Conservation (phyloP, 1,140 invertebrate species). For the Drosophila bipectinata region DNA sequence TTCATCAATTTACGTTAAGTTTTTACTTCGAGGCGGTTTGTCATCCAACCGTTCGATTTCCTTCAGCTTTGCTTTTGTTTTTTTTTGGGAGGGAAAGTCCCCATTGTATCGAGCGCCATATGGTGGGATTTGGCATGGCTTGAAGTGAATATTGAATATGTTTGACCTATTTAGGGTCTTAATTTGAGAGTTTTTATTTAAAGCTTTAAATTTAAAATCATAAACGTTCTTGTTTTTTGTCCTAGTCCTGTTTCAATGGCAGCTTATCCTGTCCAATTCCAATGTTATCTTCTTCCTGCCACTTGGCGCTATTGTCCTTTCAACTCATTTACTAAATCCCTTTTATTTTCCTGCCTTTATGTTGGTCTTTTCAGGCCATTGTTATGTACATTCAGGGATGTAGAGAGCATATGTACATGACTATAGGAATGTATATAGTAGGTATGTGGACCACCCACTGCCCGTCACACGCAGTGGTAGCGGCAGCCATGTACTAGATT, state of each 20-base stretch:
- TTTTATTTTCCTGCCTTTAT: neutral
- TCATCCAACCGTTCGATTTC: slow-evolving; percentile 31
- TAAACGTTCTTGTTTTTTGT: too few relatives aligned
- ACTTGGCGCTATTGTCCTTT: slow-evolving; percentile 15
- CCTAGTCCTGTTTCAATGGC: slow-evolving; percentile 9
- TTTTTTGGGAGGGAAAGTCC: slow-evolving; percentile 38
- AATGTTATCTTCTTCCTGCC: slow-evolving; percentile 18
- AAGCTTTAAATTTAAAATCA: too few relatives aligned
- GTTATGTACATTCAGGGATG: slow-evolving; percentile 15
- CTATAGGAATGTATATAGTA: neutral
- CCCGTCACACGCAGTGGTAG: slow-evolving; percentile 32
- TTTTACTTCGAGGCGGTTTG: slow-evolving; percentile 39
- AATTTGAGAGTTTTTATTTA: too few relatives aligned
- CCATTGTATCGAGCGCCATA: slow-evolving; percentile 46
- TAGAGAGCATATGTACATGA: slow-evolving; percentile 24
- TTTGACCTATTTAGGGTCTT: slow-evolving; percentile 16
- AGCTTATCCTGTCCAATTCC: neutral
- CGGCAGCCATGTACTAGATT: slow-evolving; percentile 38
- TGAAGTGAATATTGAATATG: slow-evolving; percentile 23
- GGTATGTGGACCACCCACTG: slow-evolving; percentile 22
- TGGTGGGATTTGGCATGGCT: slow-evolving; percentile 31
- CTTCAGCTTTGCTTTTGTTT: slow-evolving; percentile 21
- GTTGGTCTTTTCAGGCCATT: slow-evolving; percentile 4
- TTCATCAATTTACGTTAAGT: slow-evolving; percentile 66
- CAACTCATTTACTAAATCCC: slow-evolving; percentile 12